Conservation (phyloP, 2,797 vertebrate genomes). For the Lutra lutra region DNA sequence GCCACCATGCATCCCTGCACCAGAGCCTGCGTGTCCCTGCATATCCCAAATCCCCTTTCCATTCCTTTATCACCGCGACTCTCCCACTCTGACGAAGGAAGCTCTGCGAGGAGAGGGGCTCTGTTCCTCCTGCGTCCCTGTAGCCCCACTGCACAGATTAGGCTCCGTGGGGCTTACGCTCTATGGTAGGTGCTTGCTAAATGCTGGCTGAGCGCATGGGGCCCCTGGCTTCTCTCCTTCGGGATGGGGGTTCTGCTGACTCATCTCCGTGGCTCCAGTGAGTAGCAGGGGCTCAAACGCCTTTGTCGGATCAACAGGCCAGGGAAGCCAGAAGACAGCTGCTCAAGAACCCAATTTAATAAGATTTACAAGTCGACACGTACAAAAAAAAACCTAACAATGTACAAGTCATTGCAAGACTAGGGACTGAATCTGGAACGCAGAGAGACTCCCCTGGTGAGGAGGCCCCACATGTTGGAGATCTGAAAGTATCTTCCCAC, state of each 20-base stretch:
- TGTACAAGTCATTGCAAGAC: conserved; percentile 65
- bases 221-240: not conserved
- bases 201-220: fast-evolving
- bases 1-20: fast-evolving
- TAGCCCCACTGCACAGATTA: fast-evolving
- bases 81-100: not conserved
- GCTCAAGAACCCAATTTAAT: conserved; percentile 82
- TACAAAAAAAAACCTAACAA: conserved; percentile 77
- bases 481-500: conserved; percentile 59
- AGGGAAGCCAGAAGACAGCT: conserved; percentile 26
- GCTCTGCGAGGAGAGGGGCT: not conserved
- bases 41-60: not conserved
- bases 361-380: conserved; percentile 70
- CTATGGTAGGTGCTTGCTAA: not conserved
- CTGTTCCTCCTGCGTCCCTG: not conserved
- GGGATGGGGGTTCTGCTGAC: not conserved
- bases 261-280: no score
- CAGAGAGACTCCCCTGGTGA: not conserved
- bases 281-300: not conserved
- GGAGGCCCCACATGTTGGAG: not conserved
- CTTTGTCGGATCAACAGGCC: not conserved
- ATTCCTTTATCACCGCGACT: not conserved
- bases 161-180: not conserved
- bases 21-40: not conserved
- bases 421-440: conserved; percentile 42